phyloP scores from a whole-genome alignment of 1,140 invertebrate genomes.

The Alviniconcha marisindica region DNA sequence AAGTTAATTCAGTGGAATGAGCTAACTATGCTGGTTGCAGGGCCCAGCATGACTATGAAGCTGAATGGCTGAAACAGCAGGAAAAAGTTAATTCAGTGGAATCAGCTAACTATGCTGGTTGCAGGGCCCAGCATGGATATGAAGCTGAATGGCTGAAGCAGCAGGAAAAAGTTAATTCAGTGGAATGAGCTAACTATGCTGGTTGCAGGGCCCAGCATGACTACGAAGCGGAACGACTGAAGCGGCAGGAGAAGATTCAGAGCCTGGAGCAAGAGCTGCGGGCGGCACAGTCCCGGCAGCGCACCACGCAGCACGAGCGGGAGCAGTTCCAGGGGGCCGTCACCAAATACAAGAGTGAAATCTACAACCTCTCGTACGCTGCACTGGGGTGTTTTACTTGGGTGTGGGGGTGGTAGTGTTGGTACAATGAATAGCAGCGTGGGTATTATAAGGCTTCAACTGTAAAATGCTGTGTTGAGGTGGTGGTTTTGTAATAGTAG shows the following conservation, averaged over 20 bases:
- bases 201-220: constrained; percentile 66
- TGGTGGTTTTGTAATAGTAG: no score
- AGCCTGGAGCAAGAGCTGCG: constrained; percentile 57
- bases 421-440: no score
- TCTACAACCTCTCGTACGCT: constrained; percentile 60
- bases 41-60: constrained; percentile 69
- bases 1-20: constrained; percentile 54
- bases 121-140: constrained; percentile 69
- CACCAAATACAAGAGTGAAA: constrained; percentile 63
- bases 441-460: no score
- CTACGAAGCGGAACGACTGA: constrained; percentile 65
- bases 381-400: no score
- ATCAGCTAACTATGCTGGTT: no score
- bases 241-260: constrained; percentile 62
- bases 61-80: constrained; percentile 55
- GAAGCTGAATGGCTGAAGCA: constrained; percentile 61
- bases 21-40: constrained; percentile 45
- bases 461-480: no score
- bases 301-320: constrained; percentile 66
- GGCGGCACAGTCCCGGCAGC: constrained; percentile 53
- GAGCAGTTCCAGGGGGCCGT: constrained; percentile 65
- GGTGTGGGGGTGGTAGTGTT: no score
- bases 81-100: constrained; percentile 62
- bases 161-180: constrained; percentile 60
- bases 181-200: constrained; percentile 42